Conservation (phyloP, 2,888 invertebrate genomes). For the Clusia tigrina region DNA sequence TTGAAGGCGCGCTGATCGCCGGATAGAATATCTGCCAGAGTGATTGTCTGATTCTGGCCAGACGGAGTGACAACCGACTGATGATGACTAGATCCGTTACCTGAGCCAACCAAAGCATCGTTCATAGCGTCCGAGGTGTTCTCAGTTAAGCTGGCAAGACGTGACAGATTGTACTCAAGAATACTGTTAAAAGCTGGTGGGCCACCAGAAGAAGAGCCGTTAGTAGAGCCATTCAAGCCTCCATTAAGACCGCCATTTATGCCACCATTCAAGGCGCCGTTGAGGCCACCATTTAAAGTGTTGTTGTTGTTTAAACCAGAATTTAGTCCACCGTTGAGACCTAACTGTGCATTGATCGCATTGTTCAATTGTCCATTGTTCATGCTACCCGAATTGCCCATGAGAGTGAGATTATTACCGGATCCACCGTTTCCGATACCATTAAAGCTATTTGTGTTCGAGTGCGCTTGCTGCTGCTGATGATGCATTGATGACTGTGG, state of each 20-base stretch:
- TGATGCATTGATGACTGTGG: slow-evolving; percentile 22
- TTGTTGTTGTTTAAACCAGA: slow-evolving; percentile 9
- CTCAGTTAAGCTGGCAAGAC: slow-evolving; percentile 82
- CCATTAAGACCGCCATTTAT: slow-evolving; percentile 25
- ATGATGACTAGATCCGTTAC: slow-evolving; percentile 38
- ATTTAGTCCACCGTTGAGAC: slow-evolving; percentile 35
- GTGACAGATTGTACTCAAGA: slow-evolving; percentile 86
- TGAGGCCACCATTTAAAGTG: slow-evolving; percentile 44
- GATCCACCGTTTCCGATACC: slow-evolving; percentile 1
- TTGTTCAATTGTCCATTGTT: slow-evolving; percentile 24
- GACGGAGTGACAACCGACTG: slow-evolving; percentile 56
- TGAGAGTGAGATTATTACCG: slow-evolving; percentile 35
- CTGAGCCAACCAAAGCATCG: slow-evolving; percentile 54
- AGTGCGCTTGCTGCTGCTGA: slow-evolving; percentile 25
- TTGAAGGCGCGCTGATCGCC: slow-evolving; percentile 82
- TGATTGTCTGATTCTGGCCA: slow-evolving; percentile 73
- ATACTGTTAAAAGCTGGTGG: slow-evolving; percentile 71
- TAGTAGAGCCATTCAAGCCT: slow-evolving; percentile 29
- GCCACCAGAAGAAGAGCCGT: slow-evolving; percentile 54
- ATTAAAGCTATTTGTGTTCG: slow-evolving; percentile 15
- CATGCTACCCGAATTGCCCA: slow-evolving; percentile 27
- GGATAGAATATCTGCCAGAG: slow-evolving; percentile 78
- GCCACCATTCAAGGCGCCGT: slow-evolving; percentile 33
- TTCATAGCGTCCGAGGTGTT: slow-evolving; percentile 66
- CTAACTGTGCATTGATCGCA: no score